Percentiles rank a stretch among this genome's conserved stretches.
Conservation (phyloP, 2,113 vertebrate species). For the Corythaeola cristata region DNA sequence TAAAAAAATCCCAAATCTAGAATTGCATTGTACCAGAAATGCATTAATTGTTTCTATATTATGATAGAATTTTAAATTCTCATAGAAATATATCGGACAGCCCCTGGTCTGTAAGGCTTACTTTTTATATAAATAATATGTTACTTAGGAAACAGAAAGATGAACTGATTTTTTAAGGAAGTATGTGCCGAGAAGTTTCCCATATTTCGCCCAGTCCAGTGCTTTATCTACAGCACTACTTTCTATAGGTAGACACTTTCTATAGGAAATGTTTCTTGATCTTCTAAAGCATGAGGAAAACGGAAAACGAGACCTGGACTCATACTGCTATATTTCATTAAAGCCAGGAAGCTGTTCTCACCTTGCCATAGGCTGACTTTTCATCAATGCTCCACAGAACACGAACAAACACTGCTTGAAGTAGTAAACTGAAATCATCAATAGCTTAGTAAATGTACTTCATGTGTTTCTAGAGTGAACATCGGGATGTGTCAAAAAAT, state of each 20-base stretch:
- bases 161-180: background rate
- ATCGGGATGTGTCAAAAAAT: background rate
- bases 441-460: background rate
- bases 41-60: background rate
- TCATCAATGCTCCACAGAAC: background rate
- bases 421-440: background rate
- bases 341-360: background rate
- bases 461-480: background rate
- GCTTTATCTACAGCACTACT: background rate
- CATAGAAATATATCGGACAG: background rate
- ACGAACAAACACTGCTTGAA: background rate
- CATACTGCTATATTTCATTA: background rate
- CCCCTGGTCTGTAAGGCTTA: background rate
- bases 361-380: background rate
- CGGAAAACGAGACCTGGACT: background rate
- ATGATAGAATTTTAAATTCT: background rate
- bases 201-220: background rate
- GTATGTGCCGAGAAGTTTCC: rapidly evolving
- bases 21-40: background rate
- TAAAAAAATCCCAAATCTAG: background rate
- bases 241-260: background rate
- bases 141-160: background rate
- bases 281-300: background rate
- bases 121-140: background rate
- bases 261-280: background rate